Conservation (phyloP, 2,797 vertebrate species). For the Chrosomus eos region DNA sequence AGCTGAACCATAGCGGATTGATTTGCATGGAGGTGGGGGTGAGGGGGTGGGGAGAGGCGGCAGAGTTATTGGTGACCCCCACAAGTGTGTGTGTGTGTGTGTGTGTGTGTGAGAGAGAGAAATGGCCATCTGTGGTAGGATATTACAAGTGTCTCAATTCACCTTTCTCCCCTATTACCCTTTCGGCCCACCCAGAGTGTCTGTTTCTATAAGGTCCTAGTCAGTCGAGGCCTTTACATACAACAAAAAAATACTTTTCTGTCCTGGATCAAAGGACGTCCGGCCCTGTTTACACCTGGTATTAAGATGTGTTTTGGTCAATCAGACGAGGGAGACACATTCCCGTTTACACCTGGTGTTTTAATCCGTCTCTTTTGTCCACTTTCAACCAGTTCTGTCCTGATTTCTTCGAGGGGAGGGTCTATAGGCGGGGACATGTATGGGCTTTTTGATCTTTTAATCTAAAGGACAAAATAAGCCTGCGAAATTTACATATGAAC, state of each 20-base stretch:
- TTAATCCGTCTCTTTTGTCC: no score
- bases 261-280: not conserved
- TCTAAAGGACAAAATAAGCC: no score
- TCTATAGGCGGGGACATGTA: no score
- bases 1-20: conserved; percentile 72
- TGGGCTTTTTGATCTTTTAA: no score
- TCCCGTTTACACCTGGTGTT: no score
- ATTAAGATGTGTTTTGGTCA: no score
- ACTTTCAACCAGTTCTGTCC: no score
- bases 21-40: conserved; percentile 48
- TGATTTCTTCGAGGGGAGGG: no score
- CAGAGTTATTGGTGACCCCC: conserved; percentile 37
- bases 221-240: no score
- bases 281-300: no score
- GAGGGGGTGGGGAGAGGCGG: conserved; percentile 14
- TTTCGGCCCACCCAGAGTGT: conserved; percentile 35
- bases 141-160: conserved; percentile 39
- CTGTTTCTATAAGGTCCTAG: not conserved
- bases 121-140: conserved; percentile 29
- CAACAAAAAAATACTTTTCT: not conserved
- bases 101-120: not conserved
- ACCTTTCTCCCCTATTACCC: conserved; percentile 36
- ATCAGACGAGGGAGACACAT: no score
- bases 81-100: conserved; percentile 23
- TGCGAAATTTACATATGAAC: no score